These are phyloP conservation scores for Fragum sueziense DNA, from an alignment of 2,888 invertebrate genomes.

Conservation along the genomic window DNA sequence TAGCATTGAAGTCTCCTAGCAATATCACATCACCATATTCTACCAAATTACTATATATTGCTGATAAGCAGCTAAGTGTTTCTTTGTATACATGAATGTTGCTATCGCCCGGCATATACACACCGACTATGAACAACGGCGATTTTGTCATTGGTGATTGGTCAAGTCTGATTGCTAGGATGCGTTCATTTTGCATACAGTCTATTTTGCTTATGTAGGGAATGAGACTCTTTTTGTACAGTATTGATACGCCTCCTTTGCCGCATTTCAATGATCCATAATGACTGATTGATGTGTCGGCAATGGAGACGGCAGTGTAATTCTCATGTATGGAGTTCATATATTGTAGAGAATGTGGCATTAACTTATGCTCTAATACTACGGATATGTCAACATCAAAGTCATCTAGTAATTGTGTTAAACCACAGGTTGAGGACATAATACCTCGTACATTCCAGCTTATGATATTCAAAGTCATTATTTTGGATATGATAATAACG, in stretches of 20 bases:
- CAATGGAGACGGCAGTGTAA: background rate
- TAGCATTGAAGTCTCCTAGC: conserved; percentile 9
- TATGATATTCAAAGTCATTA: too few species aligned
- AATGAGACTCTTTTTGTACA: background rate
- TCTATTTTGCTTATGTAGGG: background rate
- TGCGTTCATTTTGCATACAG: background rate
- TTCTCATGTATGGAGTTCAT: background rate
- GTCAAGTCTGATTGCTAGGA: background rate
- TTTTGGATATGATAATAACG: too few species aligned
- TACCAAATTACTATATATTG: background rate
- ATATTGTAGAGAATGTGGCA: background rate
- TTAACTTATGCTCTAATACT: conserved; percentile 6
- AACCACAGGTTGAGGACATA: background rate
- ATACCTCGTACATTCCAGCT: conserved; percentile 20
- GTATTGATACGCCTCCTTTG: background rate
- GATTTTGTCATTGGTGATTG: background rate
- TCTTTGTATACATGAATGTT: background rate
- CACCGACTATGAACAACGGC: background rate
- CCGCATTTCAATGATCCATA: conserved; percentile 9
- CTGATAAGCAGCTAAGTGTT: background rate
- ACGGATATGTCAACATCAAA: conserved; percentile 1
- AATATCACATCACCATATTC: background rate
- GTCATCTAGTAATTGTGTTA: background rate
- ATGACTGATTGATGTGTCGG: background rate
- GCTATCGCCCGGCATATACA: conserved; percentile 2